Conservation (phyloP, 1,140 invertebrate species). For the Agrypnia vestita region DNA sequence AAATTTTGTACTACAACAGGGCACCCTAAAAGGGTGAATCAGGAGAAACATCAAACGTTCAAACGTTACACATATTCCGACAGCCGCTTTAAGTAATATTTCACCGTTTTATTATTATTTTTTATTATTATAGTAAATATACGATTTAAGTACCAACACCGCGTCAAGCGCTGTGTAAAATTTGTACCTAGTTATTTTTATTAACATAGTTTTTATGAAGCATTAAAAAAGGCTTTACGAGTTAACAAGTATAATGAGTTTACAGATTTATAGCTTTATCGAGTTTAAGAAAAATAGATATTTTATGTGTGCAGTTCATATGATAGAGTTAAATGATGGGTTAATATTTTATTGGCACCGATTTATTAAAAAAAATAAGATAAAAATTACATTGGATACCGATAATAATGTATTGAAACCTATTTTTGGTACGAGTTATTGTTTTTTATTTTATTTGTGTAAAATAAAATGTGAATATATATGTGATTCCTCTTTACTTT, state of each 20-base stretch:
- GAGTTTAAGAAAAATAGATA: neutral
- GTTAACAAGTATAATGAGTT: slow-evolving; percentile 36
- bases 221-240: slow-evolving; percentile 15
- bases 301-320: no score
- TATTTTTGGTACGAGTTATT: no score
- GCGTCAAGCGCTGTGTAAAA: slow-evolving; percentile 19
- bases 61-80: neutral
- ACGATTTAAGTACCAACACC: neutral
- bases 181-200: slow-evolving; percentile 17
- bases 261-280: slow-evolving; percentile 17
- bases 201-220: slow-evolving; percentile 34
- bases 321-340: neutral
- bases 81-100: neutral
- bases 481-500: no score
- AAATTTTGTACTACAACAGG: slow-evolving; percentile 32
- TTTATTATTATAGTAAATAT: slow-evolving; percentile 15
- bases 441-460: no score
- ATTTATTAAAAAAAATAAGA: no score
- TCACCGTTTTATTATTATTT: slow-evolving; percentile 34
- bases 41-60: neutral
- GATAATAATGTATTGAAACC: no score
- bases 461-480: no score
- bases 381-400: no score
- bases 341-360: no score
- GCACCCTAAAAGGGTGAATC: slow-evolving; percentile 19